A percentile compares a stretch with the other conserved stretches of the same genome.
phyloP scores from a whole-genome alignment of 2,113 vertebrate genomes.

The Mustela nigripes region DNA sequence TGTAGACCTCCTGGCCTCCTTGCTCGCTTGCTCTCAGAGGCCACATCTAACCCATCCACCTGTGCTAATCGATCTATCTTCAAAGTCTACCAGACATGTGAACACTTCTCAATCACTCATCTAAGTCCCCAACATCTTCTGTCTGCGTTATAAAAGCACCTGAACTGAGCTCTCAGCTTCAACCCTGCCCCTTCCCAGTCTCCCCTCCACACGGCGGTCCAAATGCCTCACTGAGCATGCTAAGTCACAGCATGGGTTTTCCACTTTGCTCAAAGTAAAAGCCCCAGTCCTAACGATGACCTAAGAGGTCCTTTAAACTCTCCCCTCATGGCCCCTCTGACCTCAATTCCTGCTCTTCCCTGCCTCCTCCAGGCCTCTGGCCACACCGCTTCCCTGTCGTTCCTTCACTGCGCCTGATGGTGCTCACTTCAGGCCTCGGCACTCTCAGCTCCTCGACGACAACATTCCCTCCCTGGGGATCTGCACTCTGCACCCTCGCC shows the following conservation, averaged over 20 bases:
- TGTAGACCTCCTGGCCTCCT: neutral
- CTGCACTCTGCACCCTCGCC: neutral
- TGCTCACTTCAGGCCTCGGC: neutral
- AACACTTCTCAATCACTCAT: neutral
- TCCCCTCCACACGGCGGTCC: neutral
- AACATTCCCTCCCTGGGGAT: neutral
- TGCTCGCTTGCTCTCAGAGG: neutral
- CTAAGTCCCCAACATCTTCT: neutral
- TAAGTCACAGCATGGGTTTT: too few relatives aligned
- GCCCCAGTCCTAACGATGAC: neutral
- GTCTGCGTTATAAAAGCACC: neutral
- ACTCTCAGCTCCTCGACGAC: neutral
- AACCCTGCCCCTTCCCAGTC: too few relatives aligned
- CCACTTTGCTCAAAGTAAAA: neutral
- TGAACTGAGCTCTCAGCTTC: neutral
- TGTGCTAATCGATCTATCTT: neutral
- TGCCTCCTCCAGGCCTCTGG: neutral
- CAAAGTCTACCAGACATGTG: neutral
- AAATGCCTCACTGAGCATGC: accelerated
- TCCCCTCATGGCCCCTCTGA: neutral
- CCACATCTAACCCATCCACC: too few relatives aligned
- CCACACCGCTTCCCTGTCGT: neutral
- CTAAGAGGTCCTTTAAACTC: neutral
- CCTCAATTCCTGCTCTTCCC: neutral
- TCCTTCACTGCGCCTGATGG: neutral